Percentiles rank a stretch among this genome's conserved stretches.
phyloP scores from a whole-genome alignment of 2,888 invertebrate genomes.

The Yponomeuta cagnagella region DNA sequence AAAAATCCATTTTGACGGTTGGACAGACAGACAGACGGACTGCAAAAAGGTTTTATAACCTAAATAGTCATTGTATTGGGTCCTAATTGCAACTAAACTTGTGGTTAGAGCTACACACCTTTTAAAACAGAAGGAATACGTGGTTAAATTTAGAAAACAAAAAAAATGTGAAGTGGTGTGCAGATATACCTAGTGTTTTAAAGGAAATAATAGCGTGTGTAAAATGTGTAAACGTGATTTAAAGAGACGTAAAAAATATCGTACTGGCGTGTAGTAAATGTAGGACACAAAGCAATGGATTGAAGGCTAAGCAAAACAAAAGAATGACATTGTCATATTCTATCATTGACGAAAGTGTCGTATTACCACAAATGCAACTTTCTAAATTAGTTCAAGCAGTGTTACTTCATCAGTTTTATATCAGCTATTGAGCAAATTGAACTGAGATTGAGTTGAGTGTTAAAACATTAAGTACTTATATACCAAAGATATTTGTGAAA shows the following conservation, averaged over 20 bases:
- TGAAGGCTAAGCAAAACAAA: not conserved
- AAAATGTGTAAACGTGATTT: not conserved
- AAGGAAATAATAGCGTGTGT: not conserved
- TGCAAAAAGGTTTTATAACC: too few species aligned
- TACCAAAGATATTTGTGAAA: too few species aligned
- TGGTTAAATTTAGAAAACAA: too few species aligned
- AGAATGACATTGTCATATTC: not conserved
- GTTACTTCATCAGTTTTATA: not conserved
- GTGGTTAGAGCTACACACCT: too few species aligned
- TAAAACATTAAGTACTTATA: not conserved
- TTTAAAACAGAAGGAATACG: too few species aligned
- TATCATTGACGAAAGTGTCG: not conserved
- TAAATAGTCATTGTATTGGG: too few species aligned
- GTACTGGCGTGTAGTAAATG: not conserved
- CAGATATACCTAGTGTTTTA: not conserved
- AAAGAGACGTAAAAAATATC: not conserved
- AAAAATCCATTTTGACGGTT: not conserved
- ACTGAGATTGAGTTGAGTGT: not conserved
- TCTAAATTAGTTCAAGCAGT: not conserved
- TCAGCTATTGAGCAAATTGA: constrained; percentile 22
- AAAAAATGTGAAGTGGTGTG: too few species aligned
- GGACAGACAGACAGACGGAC: not conserved
- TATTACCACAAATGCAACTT: not conserved
- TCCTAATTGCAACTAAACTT: too few species aligned
- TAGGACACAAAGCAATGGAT: not conserved